Percentiles rank a stretch among this genome's conserved stretches.
Evolutionary conservation across 2,888 invertebrate genomes (phyloP).

Genomic region (Drosophila nr. medialis): DNA sequence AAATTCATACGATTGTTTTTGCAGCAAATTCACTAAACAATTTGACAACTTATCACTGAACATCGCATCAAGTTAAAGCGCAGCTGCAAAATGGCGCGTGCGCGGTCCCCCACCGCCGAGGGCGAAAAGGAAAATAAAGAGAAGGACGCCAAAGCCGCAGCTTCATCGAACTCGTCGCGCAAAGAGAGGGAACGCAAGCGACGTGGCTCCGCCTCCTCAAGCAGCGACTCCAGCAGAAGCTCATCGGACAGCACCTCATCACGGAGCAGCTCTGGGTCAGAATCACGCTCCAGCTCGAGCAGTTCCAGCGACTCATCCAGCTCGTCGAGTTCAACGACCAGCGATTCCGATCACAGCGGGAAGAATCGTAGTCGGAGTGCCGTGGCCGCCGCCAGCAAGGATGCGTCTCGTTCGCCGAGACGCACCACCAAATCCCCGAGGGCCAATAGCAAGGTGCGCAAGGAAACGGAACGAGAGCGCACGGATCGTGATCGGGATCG

Average conservation of each 20-base stretch:
- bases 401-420: slow-evolving; percentile 70
- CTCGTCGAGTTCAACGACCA: slow-evolving; percentile 89
- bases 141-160: slow-evolving; percentile 73
- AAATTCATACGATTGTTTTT: slow-evolving; percentile 25
- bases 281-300: slow-evolving; percentile 92
- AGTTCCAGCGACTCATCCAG: slow-evolving; percentile 86
- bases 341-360: slow-evolving; percentile 86
- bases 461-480: slow-evolving; percentile 70
- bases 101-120: slow-evolving; percentile 89
- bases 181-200: slow-evolving; percentile 85
- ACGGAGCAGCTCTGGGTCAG: slow-evolving; percentile 88
- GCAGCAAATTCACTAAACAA: not conserved
- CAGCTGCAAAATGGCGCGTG: slow-evolving; percentile 87
- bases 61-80: not conserved
- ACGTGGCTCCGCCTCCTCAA: slow-evolving; percentile 89
- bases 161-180: slow-evolving; percentile 70
- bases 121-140: slow-evolving; percentile 91
- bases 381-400: slow-evolving; percentile 43
- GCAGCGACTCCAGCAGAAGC: slow-evolving; percentile 92
- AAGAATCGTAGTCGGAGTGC: slow-evolving; percentile 70
- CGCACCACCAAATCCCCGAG: slow-evolving; percentile 71
- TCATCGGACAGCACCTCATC: slow-evolving; percentile 94
- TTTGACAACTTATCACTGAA: slow-evolving; percentile 25
- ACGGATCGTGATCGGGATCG: slow-evolving; percentile 56
- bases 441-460: slow-evolving; percentile 65